Evolutionary conservation across 2,888 invertebrate species (phyloP).

Genomic region (Rhogogaster chlorosoma): DNA sequence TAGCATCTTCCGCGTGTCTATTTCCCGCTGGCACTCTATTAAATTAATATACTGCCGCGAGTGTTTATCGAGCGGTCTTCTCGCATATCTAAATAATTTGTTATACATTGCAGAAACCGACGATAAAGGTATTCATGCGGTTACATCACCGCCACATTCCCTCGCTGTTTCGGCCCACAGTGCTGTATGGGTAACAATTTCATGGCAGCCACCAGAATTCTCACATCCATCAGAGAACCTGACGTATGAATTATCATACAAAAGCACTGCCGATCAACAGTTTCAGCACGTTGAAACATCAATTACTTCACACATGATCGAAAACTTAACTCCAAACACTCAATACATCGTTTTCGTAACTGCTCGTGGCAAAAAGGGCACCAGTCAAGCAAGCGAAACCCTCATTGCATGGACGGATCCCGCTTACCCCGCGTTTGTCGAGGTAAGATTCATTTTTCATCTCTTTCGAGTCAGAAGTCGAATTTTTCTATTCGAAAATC

Average conservation of each 20-base stretch:
- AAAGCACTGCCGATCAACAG: slow-evolving; percentile 82
- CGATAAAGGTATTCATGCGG: slow-evolving; percentile 81
- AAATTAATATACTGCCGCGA: slow-evolving; percentile 26
- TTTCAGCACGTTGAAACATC: slow-evolving; percentile 83
- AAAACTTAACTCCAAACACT: slow-evolving; percentile 87
- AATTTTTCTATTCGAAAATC: neutral
- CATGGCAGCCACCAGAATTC: slow-evolving; percentile 93
- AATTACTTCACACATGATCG: slow-evolving; percentile 86
- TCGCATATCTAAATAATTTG: slow-evolving; percentile 43
- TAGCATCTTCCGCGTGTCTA: neutral
- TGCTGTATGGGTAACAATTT: slow-evolving; percentile 89
- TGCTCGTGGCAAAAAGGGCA: slow-evolving; percentile 84
- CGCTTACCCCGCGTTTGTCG: slow-evolving; percentile 91
- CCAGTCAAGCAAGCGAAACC: slow-evolving; percentile 89
- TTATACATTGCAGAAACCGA: slow-evolving; percentile 66
- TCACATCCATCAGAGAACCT: slow-evolving; percentile 89
- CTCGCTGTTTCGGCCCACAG: slow-evolving; percentile 89
- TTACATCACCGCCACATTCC: slow-evolving; percentile 90
- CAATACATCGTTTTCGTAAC: slow-evolving; percentile 90
- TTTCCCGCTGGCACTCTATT: slow-evolving; percentile 31
- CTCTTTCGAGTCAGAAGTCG: neutral
- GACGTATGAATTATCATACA: slow-evolving; percentile 87
- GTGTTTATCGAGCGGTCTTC: slow-evolving; percentile 13
- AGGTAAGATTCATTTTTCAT: slow-evolving; percentile 80
- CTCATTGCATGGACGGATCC: slow-evolving; percentile 93